Evolutionary conservation across 2,113 vertebrate genomes (phyloP).

Genomic region (Chaetura pelagica): DNA sequence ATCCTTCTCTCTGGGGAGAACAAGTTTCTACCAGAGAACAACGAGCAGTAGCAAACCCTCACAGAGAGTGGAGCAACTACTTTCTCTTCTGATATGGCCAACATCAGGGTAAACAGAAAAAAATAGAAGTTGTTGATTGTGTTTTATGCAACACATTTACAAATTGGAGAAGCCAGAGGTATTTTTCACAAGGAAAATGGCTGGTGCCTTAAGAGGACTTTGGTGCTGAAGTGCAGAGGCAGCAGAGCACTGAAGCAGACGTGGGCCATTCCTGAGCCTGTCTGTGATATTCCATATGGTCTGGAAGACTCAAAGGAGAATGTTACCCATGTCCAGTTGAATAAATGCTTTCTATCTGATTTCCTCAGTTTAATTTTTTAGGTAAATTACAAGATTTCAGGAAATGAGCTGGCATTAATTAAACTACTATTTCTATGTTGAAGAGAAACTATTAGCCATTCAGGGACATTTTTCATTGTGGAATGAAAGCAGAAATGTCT

Average conservation of each 20-base stretch:
- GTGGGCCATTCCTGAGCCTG: neutral
- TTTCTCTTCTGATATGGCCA: neutral
- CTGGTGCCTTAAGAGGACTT: neutral
- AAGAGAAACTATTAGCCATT: neutral
- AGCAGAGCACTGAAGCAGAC: neutral
- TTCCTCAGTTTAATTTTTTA: neutral
- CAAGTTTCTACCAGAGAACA: neutral
- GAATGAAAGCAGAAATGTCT: neutral
- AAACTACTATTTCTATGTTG: neutral
- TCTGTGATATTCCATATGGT: fast-evolving
- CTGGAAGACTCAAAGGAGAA: neutral
- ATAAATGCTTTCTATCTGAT: neutral
- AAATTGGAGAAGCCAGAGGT: neutral
- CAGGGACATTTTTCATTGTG: neutral
- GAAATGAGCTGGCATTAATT: constrained; percentile 10
- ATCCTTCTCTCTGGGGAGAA: neutral
- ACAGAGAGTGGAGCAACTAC: neutral
- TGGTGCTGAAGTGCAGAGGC: neutral
- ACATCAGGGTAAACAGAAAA: neutral
- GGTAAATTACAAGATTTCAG: neutral
- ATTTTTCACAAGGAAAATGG: neutral
- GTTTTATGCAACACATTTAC: neutral
- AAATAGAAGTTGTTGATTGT: neutral
- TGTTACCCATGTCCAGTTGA: neutral
- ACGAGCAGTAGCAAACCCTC: neutral